Evolutionary conservation across 2,888 invertebrate genomes (phyloP), one percentile per base, ranked within the genome.

Genomic region (Diploptera punctata): DNA sequence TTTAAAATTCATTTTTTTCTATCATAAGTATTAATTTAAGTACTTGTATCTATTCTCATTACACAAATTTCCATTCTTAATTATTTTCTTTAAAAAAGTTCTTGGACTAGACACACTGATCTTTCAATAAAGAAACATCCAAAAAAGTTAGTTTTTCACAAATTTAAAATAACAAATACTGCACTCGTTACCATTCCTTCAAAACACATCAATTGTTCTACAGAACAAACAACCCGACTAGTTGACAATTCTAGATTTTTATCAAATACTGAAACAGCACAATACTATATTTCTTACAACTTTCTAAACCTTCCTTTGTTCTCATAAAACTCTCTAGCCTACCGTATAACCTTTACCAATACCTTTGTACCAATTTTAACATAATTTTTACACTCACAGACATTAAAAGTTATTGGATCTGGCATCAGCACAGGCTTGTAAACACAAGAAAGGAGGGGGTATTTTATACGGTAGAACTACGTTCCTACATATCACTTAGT

Each of bases 81-180:
- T 52, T n/a, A n/a, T n/a, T n/a, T n/a, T n/a, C 13, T 24, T 52
- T 52, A 52, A 52, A 24, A 4, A 52, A 4, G 24, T 24, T 24
- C 24, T 24, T 1, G 10, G 52, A 52, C 52, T 52, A 52, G 52
- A 52, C 52, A 52, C 52, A 52, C 52, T 24, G 52, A 52, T 52
- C 10, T 52, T 24, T 52, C n/a, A n/a, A n/a, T n/a, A n/a, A n/a
- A n/a, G n/a, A 24, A 52, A 52, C 52, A 52, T 21, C 52, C 24
- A 52, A 24, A 1, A 52, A 10, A 24, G 24, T 47, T 9, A 5
- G 21, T 52, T 33, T n/a, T n/a, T 18, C 47, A 52, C 52, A 52
- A 13, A 52, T 24, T n/a, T 10, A 52, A 24, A 52, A 52, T 24
- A 52, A 24, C 47, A 47, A 19, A 19, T 9, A 52, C 9, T 52